Percentiles rank a stretch among this genome's conserved stretches.
Conservation (phyloP, 2,113 vertebrate genomes). For the Lontra canadensis region DNA sequence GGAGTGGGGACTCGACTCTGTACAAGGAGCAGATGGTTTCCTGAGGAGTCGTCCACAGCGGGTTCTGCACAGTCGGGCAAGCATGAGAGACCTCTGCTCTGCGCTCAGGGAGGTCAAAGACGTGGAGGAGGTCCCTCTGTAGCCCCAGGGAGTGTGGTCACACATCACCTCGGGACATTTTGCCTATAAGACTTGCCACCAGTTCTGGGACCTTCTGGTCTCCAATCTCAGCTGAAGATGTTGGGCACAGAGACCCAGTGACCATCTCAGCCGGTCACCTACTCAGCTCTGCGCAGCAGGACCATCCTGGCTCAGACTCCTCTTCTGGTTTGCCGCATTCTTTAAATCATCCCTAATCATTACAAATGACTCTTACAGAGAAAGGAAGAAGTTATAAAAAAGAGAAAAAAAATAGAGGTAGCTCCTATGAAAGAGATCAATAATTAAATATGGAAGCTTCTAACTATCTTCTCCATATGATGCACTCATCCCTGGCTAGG, state of each 20-base stretch:
- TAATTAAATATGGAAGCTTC: not conserved
- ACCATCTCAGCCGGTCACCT: rapidly evolving
- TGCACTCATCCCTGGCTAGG: not conserved
- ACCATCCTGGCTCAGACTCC: not conserved
- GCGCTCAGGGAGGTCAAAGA: not conserved
- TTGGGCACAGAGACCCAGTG: not conserved
- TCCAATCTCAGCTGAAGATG: not conserved
- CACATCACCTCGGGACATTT: not conserved
- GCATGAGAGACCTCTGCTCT: not conserved
- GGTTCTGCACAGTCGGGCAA: not conserved
- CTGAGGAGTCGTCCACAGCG: rapidly evolving
- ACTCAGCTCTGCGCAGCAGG: rapidly evolving
- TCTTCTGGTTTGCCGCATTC: not conserved
- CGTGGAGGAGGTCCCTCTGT: rapidly evolving
- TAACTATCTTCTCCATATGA: not conserved
- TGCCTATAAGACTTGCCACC: not conserved
- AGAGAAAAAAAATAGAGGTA: not conserved
- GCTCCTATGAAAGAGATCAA: not conserved
- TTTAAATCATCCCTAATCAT: not conserved
- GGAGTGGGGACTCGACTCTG: not conserved
- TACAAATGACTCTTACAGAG: not conserved
- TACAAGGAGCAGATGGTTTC: not conserved
- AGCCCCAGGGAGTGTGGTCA: not conserved
- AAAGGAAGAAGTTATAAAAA: not conserved
- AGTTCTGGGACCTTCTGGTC: not conserved